Conservation (phyloP, 2,113 vertebrate genomes). For the Nyctibius bracteatus region DNA sequence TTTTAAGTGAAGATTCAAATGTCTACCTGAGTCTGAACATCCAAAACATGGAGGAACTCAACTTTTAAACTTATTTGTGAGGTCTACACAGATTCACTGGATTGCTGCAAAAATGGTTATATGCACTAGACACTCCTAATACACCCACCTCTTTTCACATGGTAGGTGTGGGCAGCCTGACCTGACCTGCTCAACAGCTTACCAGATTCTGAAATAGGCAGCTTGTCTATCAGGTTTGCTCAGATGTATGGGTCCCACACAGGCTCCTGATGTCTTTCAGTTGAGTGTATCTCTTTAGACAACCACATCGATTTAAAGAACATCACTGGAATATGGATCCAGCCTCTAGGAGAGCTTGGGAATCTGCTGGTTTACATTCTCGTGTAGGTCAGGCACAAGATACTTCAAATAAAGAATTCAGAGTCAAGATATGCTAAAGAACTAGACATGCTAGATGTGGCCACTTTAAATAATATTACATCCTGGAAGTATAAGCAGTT, state of each 20-base stretch:
- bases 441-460: not conserved
- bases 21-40: not conserved
- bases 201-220: not conserved
- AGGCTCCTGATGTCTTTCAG: not conserved
- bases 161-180: not conserved
- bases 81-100: not conserved
- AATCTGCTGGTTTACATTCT: not conserved
- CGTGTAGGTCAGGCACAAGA: not conserved
- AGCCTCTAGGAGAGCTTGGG: not conserved
- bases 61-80: not conserved
- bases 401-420: not conserved
- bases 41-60: not conserved
- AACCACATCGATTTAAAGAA: not conserved
- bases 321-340: not conserved
- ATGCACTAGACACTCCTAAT: not conserved
- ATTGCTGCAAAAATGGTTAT: not conserved
- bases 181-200: not conserved
- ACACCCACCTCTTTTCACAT: not conserved
- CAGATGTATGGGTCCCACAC: not conserved
- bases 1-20: not conserved
- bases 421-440: not conserved
- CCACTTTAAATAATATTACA: not conserved
- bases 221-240: not conserved
- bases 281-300: not conserved
- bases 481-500: not conserved